Conservation (phyloP, 2,888 invertebrate species). For the Lacanobia oleracea region DNA sequence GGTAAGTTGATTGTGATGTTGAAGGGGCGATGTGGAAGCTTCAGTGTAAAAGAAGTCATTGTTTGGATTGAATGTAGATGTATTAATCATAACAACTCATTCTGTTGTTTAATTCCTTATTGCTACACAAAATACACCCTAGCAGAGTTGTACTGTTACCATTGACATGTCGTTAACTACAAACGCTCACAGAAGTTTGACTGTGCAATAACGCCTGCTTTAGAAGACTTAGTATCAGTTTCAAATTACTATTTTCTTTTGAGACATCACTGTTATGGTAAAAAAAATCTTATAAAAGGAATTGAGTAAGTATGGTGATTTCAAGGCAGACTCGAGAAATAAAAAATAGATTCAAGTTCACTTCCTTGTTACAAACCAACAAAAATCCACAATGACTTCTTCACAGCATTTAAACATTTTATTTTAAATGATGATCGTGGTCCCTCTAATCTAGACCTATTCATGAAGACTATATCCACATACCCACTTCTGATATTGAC, state of each 20-base stretch:
- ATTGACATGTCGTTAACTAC: too few relatives aligned
- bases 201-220: too few relatives aligned
- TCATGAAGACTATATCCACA: constrained; percentile 89
- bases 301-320: constrained; percentile 9
- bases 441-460: constrained; percentile 90
- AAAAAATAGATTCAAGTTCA: constrained; percentile 4
- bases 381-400: constrained; percentile 3
- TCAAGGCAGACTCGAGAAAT: constrained; percentile 1
- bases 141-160: too few relatives aligned
- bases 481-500: constrained; percentile 87
- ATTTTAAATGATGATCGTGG: constrained; percentile 84
- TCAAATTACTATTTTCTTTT: background rate
- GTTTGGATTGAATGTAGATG: background rate
- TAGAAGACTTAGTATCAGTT: too few relatives aligned
- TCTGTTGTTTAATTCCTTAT: too few relatives aligned
- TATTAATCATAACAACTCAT: too few relatives aligned
- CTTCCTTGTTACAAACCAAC: background rate
- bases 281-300: background rate
- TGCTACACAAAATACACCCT: too few relatives aligned
- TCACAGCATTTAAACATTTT: background rate
- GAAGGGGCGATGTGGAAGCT: background rate
- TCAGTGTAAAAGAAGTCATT: background rate
- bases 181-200: too few relatives aligned
- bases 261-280: background rate
- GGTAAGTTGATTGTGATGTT: constrained; percentile 18